Evolutionary conservation across 1,140 invertebrate species (phyloP).

Genomic region (Tetramorium alpestre): DNA sequence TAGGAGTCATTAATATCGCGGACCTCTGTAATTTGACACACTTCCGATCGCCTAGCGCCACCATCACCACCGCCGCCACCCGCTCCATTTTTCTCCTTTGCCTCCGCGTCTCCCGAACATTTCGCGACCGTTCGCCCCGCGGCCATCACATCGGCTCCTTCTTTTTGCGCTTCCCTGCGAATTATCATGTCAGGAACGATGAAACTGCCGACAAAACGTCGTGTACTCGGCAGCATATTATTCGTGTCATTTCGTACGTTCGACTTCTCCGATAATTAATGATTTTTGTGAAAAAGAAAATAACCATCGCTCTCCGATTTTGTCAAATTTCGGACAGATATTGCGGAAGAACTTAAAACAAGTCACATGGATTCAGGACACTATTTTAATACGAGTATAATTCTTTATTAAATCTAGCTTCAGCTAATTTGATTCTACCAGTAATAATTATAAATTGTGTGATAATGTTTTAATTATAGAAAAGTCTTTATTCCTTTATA

Average conservation of each 20-base stretch:
- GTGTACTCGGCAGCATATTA: constrained; percentile 21
- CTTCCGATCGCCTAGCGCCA: constrained; percentile 84
- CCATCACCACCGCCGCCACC: constrained; percentile 66
- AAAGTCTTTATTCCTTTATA: not conserved
- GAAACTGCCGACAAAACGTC: constrained; percentile 41
- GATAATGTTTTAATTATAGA: not conserved
- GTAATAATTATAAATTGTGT: not conserved
- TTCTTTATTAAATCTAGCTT: not conserved
- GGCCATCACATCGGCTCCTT: not conserved
- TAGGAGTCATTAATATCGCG: constrained; percentile 83
- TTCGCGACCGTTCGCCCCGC: constrained; percentile 18
- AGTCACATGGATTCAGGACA: not conserved
- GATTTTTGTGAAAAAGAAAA: constrained; percentile 14
- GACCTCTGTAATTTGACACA: constrained; percentile 85
- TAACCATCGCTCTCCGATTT: not conserved
- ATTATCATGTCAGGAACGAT: constrained; percentile 20
- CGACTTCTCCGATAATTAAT: constrained; percentile 10
- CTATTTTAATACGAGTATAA: not conserved
- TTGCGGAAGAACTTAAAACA: not conserved
- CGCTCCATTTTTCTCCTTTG: constrained; percentile 74
- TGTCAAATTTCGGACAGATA: not conserved
- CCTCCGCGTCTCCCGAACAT: constrained; percentile 6
- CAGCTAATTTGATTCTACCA: not conserved
- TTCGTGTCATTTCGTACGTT: constrained; percentile 72
- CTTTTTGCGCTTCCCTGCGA: not conserved